Evolutionary conservation across 2,888 invertebrate species (phyloP).

Genomic region (Aspidiotus destructor): DNA sequence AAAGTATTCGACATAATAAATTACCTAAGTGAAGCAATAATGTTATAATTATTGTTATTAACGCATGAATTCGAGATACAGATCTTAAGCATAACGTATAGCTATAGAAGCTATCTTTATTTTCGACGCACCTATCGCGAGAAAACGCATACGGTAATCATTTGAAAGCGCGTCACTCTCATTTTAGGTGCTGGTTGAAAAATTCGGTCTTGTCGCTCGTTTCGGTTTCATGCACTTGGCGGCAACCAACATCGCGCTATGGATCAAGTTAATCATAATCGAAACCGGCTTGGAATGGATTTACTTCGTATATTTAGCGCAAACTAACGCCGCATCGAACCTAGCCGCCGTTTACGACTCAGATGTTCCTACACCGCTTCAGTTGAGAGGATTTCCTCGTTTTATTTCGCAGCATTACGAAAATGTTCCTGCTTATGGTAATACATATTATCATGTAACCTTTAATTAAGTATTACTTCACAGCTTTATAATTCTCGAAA

Average conservation of each 20-base stretch:
- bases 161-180: neutral
- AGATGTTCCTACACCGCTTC: constrained; percentile 42
- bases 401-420: constrained; percentile 38
- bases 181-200: constrained; percentile 46
- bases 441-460: neutral
- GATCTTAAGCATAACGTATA: too few relatives aligned
- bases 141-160: neutral
- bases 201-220: constrained; percentile 46
- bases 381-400: constrained; percentile 44
- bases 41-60: too few relatives aligned
- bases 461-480: neutral
- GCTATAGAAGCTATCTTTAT: neutral
- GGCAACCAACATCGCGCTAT: constrained; percentile 48
- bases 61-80: too few relatives aligned
- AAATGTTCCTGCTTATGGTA: constrained; percentile 23
- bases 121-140: too few relatives aligned
- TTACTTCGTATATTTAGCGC: constrained; percentile 45
- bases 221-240: constrained; percentile 50
- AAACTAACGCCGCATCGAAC: constrained; percentile 37
- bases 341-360: constrained; percentile 34
- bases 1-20: too few relatives aligned
- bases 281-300: constrained; percentile 49
- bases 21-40: too few relatives aligned
- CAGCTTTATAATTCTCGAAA: neutral
- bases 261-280: constrained; percentile 48